Conservation (phyloP, 2,797 vertebrate genomes). For the Esox lucius region DNA sequence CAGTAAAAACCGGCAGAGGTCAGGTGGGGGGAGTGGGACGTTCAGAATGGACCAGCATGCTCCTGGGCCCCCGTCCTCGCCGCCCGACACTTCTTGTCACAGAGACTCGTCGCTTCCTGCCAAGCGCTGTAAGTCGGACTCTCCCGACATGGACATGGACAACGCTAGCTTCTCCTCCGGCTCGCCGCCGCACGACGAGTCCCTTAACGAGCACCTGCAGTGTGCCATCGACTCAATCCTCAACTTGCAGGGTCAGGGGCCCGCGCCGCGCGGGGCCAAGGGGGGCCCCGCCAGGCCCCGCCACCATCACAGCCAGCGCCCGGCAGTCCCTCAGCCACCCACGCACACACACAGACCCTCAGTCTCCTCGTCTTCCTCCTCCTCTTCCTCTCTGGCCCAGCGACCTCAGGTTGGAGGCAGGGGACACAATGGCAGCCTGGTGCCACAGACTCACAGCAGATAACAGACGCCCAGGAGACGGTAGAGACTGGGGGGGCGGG, state of each 20-base stretch:
- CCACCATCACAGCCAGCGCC: constrained; percentile 71
- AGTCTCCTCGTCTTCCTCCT: constrained; percentile 60
- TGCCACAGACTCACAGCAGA: constrained; percentile 93
- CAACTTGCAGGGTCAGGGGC: constrained; percentile 86
- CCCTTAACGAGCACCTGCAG: constrained; percentile 91
- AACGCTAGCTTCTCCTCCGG: constrained; percentile 95
- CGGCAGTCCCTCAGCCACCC: constrained; percentile 61
- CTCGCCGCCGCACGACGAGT: constrained; percentile 88
- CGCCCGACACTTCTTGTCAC: constrained; percentile 65
- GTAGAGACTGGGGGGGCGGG: constrained; percentile 51
- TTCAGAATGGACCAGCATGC: constrained; percentile 80
- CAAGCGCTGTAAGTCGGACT: constrained; percentile 88
- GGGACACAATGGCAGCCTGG: constrained; percentile 89
- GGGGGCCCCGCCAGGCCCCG: constrained; percentile 58
- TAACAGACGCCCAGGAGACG: constrained; percentile 79
- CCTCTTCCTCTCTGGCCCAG: constrained; percentile 75
- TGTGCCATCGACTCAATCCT: constrained; percentile 97
- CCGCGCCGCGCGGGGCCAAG: constrained; percentile 60
- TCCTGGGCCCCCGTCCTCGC: constrained; percentile 70
- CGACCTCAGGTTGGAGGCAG: constrained; percentile 80
- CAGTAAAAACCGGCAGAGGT: constrained; percentile 70
- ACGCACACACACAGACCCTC: constrained; percentile 76
- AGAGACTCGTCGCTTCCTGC: constrained; percentile 84
- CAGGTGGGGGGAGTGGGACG: constrained; percentile 47
- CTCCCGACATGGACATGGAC: constrained; percentile 92